Conservation (phyloP, 2,888 invertebrate genomes). For the Apodemia hepburni region DNA sequence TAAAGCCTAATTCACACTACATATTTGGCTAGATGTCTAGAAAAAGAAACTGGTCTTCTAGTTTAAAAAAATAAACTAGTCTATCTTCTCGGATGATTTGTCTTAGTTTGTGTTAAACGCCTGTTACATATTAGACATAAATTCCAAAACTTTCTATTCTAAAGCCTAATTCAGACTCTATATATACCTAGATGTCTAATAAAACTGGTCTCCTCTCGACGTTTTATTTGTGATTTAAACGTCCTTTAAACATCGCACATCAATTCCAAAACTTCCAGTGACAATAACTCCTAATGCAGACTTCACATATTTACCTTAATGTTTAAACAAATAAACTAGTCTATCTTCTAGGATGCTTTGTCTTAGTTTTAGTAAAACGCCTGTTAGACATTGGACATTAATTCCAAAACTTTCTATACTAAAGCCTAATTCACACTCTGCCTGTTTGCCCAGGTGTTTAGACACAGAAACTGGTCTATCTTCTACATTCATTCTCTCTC, state of each 20-base stretch:
- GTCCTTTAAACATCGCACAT: too few relatives aligned
- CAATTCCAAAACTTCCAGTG: too few relatives aligned
- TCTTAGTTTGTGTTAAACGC: constrained; percentile 5
- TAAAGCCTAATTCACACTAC: background rate
- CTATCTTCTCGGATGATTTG: background rate
- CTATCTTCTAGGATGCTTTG: background rate
- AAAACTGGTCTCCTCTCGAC: too few relatives aligned
- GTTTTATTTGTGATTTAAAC: too few relatives aligned
- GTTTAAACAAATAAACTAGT: background rate
- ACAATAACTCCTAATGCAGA: too few relatives aligned
- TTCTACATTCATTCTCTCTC: too few relatives aligned
- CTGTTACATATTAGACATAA: background rate
- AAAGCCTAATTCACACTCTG: background rate
- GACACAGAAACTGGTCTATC: background rate
- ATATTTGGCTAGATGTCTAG: too few relatives aligned
- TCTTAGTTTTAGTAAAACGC: constrained; percentile 1
- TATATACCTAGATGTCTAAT: too few relatives aligned
- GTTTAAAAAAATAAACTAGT: too few relatives aligned
- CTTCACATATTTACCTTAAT: too few relatives aligned
- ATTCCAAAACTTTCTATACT: background rate
- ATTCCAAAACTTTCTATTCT: background rate
- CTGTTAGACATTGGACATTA: background rate
- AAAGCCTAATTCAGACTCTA: background rate
- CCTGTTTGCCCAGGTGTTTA: too few relatives aligned
- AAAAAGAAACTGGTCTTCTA: too few relatives aligned